Percentiles rank a stretch among this genome's conserved stretches.
phyloP scores from a whole-genome alignment of 2,888 invertebrate genomes.

The Drosophila phalerata region DNA sequence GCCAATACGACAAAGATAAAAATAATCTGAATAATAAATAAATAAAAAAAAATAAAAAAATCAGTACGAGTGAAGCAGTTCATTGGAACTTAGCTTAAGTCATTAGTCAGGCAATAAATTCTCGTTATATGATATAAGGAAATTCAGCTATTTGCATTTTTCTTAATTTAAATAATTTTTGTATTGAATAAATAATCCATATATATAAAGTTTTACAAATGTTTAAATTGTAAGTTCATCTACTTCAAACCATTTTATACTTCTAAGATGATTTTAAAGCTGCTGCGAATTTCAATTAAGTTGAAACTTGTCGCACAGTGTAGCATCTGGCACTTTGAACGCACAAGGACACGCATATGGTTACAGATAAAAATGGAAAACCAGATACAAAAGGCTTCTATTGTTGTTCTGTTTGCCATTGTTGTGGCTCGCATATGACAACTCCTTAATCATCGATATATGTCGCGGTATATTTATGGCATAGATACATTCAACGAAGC shows the following conservation, averaged over 20 bases:
- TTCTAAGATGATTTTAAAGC: too few relatives aligned
- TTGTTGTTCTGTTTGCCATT: constrained; percentile 48
- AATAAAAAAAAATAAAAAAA: constrained; percentile 20
- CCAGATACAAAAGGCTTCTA: constrained; percentile 29
- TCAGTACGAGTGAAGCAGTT: background rate
- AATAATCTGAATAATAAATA: constrained; percentile 17
- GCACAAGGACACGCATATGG: constrained; percentile 25
- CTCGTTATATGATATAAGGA: background rate
- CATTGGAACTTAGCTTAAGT: background rate
- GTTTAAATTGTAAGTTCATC: too few relatives aligned
- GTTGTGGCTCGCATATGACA: constrained; percentile 53
- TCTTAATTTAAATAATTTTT: too few relatives aligned
- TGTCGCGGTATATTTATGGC: constrained; percentile 55
- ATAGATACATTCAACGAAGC: constrained; percentile 22
- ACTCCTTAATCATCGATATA: constrained; percentile 72
- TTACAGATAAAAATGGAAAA: constrained; percentile 20
- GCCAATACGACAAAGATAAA: constrained; percentile 19
- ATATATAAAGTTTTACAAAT: background rate
- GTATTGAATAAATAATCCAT: background rate
- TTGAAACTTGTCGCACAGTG: constrained; percentile 32
- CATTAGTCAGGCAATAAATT: constrained; percentile 23
- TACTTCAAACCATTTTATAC: too few relatives aligned
- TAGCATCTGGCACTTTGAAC: constrained; percentile 27
- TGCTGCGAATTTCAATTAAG: background rate
- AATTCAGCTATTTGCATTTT: background rate